Conservation (phyloP, 2,888 invertebrate species). For the Amiota minor region DNA sequence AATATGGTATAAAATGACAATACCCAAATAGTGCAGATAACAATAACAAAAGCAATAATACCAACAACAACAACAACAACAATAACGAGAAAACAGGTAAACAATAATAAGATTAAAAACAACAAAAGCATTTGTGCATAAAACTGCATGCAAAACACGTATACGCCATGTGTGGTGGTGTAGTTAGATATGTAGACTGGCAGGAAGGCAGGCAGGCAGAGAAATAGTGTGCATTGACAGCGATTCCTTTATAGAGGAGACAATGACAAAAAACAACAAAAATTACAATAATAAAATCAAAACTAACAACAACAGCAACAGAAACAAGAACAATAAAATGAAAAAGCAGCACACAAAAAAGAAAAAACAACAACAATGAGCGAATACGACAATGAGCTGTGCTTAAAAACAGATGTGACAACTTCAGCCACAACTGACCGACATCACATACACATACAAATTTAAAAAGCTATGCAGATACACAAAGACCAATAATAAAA, state of each 20-base stretch:
- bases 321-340: not conserved
- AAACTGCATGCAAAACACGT: slow-evolving; percentile 21
- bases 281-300: too few relatives aligned
- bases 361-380: not conserved
- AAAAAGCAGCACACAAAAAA: slow-evolving; percentile 34
- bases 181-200: not conserved
- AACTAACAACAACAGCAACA: slow-evolving; percentile 3
- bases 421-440: slow-evolving; percentile 21
- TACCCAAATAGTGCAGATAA: not conserved
- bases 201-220: too few relatives aligned
- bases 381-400: not conserved
- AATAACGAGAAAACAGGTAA: slow-evolving; percentile 4
- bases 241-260: too few relatives aligned
- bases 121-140: slow-evolving; percentile 36
- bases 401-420: slow-evolving; percentile 7
- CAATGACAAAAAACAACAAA: too few relatives aligned
- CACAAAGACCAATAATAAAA: slow-evolving; percentile 35
- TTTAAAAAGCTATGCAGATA: too few relatives aligned
- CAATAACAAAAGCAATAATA: slow-evolving; percentile 21
- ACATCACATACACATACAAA: slow-evolving; percentile 27
- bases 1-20: not conserved
- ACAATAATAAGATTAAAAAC: slow-evolving; percentile 27
- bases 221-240: too few relatives aligned
- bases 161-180: slow-evolving; percentile 4
- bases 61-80: slow-evolving; percentile 10